phyloP scores from a whole-genome alignment of 2,797 vertebrate genomes.

The Apodemus agrarius region DNA sequence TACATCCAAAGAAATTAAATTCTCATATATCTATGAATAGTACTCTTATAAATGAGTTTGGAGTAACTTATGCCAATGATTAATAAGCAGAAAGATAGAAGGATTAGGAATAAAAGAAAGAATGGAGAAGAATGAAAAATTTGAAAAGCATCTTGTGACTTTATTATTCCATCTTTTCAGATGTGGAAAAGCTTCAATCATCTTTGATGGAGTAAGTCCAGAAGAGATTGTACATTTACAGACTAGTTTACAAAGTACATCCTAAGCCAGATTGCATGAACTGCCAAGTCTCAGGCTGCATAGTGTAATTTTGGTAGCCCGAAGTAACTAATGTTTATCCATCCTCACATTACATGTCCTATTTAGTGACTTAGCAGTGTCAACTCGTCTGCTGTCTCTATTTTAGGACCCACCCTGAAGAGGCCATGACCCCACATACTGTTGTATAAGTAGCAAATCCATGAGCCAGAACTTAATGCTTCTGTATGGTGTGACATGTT shows the following conservation, averaged over 20 bases:
- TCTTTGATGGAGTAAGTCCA: background rate
- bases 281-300: background rate
- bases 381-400: background rate
- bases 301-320: background rate
- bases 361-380: background rate
- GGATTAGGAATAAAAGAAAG: background rate
- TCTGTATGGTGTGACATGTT: background rate
- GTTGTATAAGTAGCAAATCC: background rate
- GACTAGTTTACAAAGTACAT: background rate
- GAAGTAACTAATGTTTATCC: background rate
- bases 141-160: background rate
- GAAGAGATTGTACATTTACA: background rate
- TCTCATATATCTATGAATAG: background rate
- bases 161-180: background rate
- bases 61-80: background rate
- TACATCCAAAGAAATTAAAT: background rate
- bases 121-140: background rate
- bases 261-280: background rate
- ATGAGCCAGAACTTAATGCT: background rate
- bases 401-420: background rate
- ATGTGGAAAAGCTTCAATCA: background rate
- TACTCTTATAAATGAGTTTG: background rate
- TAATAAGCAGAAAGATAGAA: background rate
- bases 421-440: background rate
- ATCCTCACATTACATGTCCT: background rate